These are phyloP conservation scores for Eospalax fontanierii DNA, from an alignment of 2,797 vertebrate species.

Conservation along the genomic window DNA sequence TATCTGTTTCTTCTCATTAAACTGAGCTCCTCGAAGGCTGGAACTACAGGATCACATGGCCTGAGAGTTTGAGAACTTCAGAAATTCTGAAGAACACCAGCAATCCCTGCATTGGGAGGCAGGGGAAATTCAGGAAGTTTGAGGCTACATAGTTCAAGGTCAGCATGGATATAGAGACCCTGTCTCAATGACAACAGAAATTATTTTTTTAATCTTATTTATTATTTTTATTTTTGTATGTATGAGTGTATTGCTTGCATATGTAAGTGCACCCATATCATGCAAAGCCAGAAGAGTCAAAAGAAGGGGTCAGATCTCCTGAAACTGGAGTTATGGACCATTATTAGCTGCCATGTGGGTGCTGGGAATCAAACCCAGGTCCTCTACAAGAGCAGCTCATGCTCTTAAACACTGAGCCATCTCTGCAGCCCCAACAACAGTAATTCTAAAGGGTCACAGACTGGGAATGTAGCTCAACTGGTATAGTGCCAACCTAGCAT, in stretches of 20 bases:
- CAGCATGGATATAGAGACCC: not conserved
- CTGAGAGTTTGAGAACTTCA: not conserved
- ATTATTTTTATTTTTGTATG: no score
- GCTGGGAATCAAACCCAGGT: no score
- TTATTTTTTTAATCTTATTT: not conserved
- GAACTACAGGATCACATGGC: not conserved
- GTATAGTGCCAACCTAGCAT: no score
- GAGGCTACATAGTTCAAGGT: not conserved
- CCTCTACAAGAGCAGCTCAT: no score
- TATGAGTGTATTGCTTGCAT: no score
- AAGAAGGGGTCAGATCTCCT: no score
- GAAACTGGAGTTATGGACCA: no score
- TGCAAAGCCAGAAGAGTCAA: no score
- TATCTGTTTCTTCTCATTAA: conserved; percentile 36
- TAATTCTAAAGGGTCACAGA: not conserved
- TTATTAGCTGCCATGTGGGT: no score
- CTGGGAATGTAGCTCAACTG: not conserved
- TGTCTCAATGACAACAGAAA: not conserved
- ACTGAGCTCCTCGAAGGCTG: not conserved
- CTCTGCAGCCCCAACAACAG: not conserved
- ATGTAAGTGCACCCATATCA: no score
- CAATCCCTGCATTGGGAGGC: not conserved
- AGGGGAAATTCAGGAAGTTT: not conserved
- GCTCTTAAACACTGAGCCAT: no score
- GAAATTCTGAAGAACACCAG: not conserved